These are phyloP conservation scores for Drosophila saltans DNA, from an alignment of 1,140 invertebrate species.

Conservation along the genomic window DNA sequence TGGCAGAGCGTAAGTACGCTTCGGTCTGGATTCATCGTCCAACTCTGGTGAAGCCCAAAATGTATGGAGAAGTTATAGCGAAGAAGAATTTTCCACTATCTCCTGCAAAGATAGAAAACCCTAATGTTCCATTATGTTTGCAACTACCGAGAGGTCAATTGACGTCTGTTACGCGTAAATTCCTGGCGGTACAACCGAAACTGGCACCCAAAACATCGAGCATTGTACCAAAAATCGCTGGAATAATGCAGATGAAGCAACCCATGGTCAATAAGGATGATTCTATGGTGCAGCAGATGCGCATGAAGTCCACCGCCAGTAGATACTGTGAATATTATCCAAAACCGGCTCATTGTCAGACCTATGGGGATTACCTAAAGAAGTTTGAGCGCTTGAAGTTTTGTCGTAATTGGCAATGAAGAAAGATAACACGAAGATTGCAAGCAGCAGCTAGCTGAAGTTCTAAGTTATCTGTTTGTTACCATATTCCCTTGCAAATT, in stretches of 20 bases:
- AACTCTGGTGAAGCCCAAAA: conserved; percentile 8
- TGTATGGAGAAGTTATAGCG: not conserved
- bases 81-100: not conserved
- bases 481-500: not conserved
- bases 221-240: not conserved
- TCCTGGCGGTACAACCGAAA: not conserved
- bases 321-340: conserved; percentile 1
- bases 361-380: not conserved
- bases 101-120: not conserved
- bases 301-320: not conserved
- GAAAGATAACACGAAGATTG: not conserved
- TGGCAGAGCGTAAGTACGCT: conserved; percentile 1
- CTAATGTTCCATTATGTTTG: not conserved
- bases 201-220: not conserved
- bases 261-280: not conserved
- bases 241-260: not conserved
- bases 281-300: not conserved
- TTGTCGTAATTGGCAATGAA: not conserved
- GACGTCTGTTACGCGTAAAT: not conserved
- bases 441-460: not conserved
- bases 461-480: not conserved
- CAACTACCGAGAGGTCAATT: not conserved
- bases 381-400: conserved; percentile 13
- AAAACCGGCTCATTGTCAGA: not conserved
- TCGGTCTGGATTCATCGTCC: conserved; percentile 1